These are phyloP conservation scores for Maccullochella peelii DNA, from an alignment of 2,113 vertebrate genomes.

Conservation along the genomic window DNA sequence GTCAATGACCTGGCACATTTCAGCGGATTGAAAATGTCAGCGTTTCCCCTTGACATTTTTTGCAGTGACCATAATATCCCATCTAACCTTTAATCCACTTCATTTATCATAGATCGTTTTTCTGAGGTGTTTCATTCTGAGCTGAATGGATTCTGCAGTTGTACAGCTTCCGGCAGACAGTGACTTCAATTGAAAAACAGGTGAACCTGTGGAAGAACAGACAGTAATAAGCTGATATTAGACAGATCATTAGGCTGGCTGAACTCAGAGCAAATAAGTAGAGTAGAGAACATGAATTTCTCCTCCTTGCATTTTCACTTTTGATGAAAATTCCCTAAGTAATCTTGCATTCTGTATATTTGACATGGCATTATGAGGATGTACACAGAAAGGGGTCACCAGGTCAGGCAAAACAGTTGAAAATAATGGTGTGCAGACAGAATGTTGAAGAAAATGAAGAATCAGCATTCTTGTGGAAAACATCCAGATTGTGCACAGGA, in stretches of 20 bases:
- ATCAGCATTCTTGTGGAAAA: background rate
- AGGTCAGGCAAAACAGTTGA: background rate
- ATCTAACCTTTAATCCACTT: constrained; percentile 18
- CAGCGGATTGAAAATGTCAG: background rate
- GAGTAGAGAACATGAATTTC: background rate
- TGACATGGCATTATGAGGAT: background rate
- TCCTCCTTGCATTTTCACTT: background rate
- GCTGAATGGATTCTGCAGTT: background rate
- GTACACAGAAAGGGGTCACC: background rate
- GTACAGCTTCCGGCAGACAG: background rate
- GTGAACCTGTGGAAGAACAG: too few species aligned
- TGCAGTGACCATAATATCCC: background rate
- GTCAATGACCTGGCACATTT: background rate
- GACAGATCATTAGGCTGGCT: background rate
- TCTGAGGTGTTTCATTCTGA: background rate
- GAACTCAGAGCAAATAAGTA: background rate
- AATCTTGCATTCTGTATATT: background rate
- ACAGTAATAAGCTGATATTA: background rate
- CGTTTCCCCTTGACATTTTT: constrained; percentile 18
- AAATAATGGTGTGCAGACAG: background rate
- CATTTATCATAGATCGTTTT: background rate
- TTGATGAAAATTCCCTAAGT: background rate
- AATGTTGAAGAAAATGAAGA: background rate
- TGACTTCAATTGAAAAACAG: background rate
- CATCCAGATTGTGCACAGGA: background rate